Evolutionary conservation across 1,140 invertebrate species (phyloP).

Genomic region (Heliconius hermathena): DNA sequence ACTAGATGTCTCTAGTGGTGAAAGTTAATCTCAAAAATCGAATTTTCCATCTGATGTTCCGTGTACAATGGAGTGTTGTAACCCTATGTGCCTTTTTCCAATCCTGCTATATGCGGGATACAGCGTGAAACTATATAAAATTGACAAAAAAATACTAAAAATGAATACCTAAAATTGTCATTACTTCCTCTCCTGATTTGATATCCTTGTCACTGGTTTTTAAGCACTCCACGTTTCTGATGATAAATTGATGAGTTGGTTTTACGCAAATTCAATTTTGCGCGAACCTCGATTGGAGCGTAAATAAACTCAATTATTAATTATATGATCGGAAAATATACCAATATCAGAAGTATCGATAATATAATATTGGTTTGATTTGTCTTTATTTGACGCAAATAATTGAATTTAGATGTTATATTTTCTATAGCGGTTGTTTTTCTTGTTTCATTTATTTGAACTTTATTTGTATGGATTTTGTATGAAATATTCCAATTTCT

Average conservation of each 20-base stretch:
- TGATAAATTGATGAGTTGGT: slow-evolving; percentile 30
- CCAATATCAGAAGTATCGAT: neutral
- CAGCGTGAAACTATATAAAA: no score
- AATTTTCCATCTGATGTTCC: no score
- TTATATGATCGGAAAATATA: neutral
- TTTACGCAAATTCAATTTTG: slow-evolving; percentile 28
- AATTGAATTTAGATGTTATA: neutral
- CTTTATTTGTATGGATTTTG: no score
- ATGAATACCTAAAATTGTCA: neutral
- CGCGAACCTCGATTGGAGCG: neutral
- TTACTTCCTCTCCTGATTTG: neutral
- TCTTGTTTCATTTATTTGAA: no score
- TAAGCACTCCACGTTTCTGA: slow-evolving; percentile 10
- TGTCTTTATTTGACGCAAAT: neutral
- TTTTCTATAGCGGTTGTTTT: no score
- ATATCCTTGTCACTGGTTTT: neutral
- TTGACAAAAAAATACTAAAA: neutral
- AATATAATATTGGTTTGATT: neutral
- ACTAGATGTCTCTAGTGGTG: no score
- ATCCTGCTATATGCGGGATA: no score
- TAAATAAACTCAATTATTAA: neutral
- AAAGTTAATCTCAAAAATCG: no score
- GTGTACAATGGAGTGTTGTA: no score
- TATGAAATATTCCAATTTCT: no score
- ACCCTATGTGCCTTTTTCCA: no score